Base-by-base conservation (phyloP, 2,113 vertebrate genomes). In the Grammomys dolichurus region DNA sequence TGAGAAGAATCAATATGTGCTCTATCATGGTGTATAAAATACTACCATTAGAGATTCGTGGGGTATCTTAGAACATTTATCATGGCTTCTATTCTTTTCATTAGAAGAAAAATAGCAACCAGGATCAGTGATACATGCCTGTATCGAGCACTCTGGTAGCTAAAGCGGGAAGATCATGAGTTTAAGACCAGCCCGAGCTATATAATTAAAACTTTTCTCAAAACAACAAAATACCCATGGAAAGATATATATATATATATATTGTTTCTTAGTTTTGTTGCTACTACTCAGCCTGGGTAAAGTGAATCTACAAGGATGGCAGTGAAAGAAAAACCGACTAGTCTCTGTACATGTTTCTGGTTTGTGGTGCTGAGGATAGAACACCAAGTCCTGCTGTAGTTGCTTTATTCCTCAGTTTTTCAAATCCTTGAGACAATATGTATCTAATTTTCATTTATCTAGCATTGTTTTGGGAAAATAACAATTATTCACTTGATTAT, bases 11-110 rank as follows among this genome's bases (percentile, higher is more conserved):
- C 36, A 40, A 20, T 67, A 33, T 78, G 7, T 90, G 11, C 26
- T 73, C n/a, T 93, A 69, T 63, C 40, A 26, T 82, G 16, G 33
- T 63, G 43, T 95, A n/a, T 75, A n/a, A 88, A 91, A 75, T 81
- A 36, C 2, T 7, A 80, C 7, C 3, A 92, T 43, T 63, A 65
- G 17, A 77, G n/a, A 90, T 46, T 82, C 8, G 26, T 72, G 11
- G 1, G 3, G 28, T 20, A 16, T 82, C 60, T 84, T 69, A 82
- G 36, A 87, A 77, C 48, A 90, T 81, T 63, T 90, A 22, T 36
- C 31, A 90, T 9, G 82, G 19, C 69, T 91, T 91, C 28, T 60
- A 40, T 28, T 67, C 48, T 60, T 16, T 78, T 19, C 10, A 63
- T 20, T 87, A 40, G 65, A 91, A 54, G 9, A 4, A 76, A 95